A percentile compares a stretch with the other conserved stretches of the same genome.
Conservation (phyloP, 2,797 vertebrate genomes). For the Chaetodon trifasciatus region DNA sequence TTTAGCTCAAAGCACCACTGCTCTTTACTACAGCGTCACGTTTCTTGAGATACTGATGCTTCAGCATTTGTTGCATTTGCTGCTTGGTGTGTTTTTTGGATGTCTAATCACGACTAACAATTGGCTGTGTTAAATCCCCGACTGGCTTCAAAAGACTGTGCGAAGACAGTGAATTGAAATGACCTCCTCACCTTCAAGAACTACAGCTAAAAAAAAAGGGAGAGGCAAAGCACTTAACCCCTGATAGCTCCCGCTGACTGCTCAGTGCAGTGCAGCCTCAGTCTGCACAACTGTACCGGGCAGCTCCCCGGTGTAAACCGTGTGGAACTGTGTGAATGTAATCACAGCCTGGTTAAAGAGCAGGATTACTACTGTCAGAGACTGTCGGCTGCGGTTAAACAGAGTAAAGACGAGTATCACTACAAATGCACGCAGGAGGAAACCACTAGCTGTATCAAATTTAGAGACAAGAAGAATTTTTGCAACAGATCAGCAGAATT, state of each 20-base stretch:
- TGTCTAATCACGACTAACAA: neutral
- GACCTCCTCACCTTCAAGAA: constrained; percentile 17
- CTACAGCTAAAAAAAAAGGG: neutral
- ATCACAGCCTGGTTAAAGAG: neutral
- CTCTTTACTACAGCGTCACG: neutral
- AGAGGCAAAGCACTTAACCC: constrained; percentile 18
- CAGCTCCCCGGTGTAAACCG: constrained; percentile 8
- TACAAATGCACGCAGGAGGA: neutral
- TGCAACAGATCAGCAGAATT: too few species aligned
- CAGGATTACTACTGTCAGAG: neutral
- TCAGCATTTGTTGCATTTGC: neutral
- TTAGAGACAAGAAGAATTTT: neutral
- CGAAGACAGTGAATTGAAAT: constrained; percentile 1
- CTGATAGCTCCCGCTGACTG: neutral
- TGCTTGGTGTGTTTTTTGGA: neutral
- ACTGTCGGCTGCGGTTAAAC: neutral
- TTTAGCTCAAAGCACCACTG: neutral
- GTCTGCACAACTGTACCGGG: neutral
- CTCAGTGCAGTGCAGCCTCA: neutral
- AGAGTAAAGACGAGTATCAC: neutral
- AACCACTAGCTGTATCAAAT: neutral
- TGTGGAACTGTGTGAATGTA: constrained; percentile 20
- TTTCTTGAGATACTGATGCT: neutral
- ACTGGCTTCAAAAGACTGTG: neutral
- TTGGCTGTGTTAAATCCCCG: neutral